These are phyloP conservation scores for Keiferia lycopersicella DNA, from an alignment of 2,888 invertebrate species.

Conservation along the genomic window DNA sequence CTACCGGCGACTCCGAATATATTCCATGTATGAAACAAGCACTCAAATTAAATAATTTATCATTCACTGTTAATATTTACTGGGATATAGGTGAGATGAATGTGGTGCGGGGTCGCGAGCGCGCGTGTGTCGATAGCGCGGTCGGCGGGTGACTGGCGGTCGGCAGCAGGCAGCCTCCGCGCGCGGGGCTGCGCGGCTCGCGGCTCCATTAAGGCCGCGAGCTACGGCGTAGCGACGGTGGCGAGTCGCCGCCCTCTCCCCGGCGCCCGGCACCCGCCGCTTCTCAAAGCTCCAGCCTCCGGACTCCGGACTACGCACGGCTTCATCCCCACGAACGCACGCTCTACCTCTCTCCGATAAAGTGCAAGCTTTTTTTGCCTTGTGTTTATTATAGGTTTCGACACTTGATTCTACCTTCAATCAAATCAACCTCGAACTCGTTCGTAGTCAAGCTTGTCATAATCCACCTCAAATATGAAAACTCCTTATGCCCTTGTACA, in stretches of 20 bases:
- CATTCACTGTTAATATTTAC: slow-evolving; percentile 57
- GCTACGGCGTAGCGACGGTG: slow-evolving; percentile 62
- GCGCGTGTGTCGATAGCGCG: slow-evolving; percentile 67
- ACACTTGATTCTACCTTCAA: too few relatives aligned
- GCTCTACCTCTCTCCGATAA: neutral
- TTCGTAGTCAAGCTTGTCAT: too few relatives aligned
- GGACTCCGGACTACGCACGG: slow-evolving; percentile 34
- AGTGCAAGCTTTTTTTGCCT: too few relatives aligned
- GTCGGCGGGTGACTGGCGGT: slow-evolving; percentile 73
- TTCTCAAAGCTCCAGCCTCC: slow-evolving; percentile 35
- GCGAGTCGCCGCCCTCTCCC: slow-evolving; percentile 53
- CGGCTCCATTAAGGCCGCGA: slow-evolving; percentile 63
- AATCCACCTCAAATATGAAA: too few relatives aligned
- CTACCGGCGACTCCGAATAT: slow-evolving; percentile 49
- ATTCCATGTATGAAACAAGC: slow-evolving; percentile 59
- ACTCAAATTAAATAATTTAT: slow-evolving; percentile 47
- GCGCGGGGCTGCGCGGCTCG: slow-evolving; percentile 57
- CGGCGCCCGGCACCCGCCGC: slow-evolving; percentile 39
- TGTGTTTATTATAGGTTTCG: too few relatives aligned
- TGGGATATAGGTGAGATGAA: slow-evolving; percentile 37
- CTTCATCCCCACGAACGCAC: neutral
- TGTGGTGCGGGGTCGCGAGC: slow-evolving; percentile 45
- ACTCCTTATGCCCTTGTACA: too few relatives aligned
- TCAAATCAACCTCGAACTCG: too few relatives aligned
- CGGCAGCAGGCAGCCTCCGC: slow-evolving; percentile 65